Percentiles rank a stretch among this genome's conserved stretches.
Evolutionary conservation across 2,888 invertebrate species (phyloP).

Genomic region (Drosophila mettleri): DNA sequence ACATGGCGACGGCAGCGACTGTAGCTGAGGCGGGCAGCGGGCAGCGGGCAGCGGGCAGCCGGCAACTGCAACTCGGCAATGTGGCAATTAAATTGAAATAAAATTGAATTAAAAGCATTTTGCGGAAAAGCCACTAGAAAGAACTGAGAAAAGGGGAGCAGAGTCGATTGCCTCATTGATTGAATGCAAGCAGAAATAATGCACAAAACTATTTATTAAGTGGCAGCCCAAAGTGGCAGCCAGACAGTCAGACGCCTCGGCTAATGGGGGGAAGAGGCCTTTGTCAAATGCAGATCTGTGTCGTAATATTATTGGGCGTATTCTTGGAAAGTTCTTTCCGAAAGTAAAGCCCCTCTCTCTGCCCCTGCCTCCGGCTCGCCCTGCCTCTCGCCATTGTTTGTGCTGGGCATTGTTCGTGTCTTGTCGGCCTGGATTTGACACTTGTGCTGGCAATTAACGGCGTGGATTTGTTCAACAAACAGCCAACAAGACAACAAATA

Average conservation of each 20-base stretch:
- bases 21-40: background rate
- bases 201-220: slow-evolving; percentile 77
- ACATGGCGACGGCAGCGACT: slow-evolving; percentile 12
- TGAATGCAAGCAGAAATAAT: slow-evolving; percentile 70
- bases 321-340: slow-evolving; percentile 34
- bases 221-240: slow-evolving; percentile 66
- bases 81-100: slow-evolving; percentile 78
- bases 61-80: slow-evolving; percentile 59
- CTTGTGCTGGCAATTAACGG: slow-evolving; percentile 73
- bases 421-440: slow-evolving; percentile 49
- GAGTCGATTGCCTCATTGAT: slow-evolving; percentile 60
- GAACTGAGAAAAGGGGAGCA: slow-evolving; percentile 10
- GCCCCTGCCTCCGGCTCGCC: background rate
- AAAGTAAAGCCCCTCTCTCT: slow-evolving; percentile 19
- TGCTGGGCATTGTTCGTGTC: slow-evolving; percentile 7
- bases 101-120: slow-evolving; percentile 81
- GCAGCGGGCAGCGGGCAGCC: slow-evolving; percentile 2
- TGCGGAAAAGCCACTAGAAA: slow-evolving; percentile 72
- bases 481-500: slow-evolving; percentile 67
- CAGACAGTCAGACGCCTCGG: slow-evolving; percentile 63
- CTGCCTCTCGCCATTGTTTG: background rate
- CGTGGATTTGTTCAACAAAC: slow-evolving; percentile 76
- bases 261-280: slow-evolving; percentile 54
- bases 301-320: slow-evolving; percentile 39
- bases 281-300: slow-evolving; percentile 30